phyloP scores from a whole-genome alignment of 2,888 invertebrate species.

The Agonopterix arenella region DNA sequence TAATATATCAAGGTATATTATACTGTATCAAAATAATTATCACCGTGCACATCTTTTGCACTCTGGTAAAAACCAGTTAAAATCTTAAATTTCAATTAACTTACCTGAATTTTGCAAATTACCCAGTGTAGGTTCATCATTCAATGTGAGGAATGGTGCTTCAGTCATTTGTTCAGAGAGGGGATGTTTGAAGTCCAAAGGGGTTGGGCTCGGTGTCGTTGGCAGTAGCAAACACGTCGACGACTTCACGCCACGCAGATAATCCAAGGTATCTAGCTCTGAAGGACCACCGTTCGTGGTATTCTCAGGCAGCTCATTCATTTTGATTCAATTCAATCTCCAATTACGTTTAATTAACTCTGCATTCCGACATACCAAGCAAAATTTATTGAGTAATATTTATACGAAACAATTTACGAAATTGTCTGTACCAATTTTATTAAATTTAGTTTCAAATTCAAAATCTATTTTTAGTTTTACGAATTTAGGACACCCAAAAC shows the following conservation, averaged over 20 bases:
- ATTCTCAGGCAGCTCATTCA: conserved; percentile 55
- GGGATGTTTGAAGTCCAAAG: conserved; percentile 76
- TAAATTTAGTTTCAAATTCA: too few relatives aligned
- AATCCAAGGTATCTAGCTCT: conserved; percentile 57
- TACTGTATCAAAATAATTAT: too few relatives aligned
- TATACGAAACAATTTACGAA: too few relatives aligned
- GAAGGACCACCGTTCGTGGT: conserved; percentile 34
- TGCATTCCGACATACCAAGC: too few relatives aligned
- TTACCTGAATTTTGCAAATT: conserved; percentile 53
- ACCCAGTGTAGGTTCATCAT: conserved; percentile 45
- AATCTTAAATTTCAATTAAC: not conserved
- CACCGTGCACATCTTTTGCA: too few relatives aligned
- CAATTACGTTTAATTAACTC: too few relatives aligned
- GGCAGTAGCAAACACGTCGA: conserved; percentile 81
- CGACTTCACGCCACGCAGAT: conserved; percentile 78
- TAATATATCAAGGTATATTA: too few relatives aligned
- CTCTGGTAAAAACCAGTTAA: too few relatives aligned
- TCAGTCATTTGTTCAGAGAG: conserved; percentile 72
- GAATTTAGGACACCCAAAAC: too few relatives aligned
- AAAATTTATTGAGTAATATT: too few relatives aligned
- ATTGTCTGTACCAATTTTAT: too few relatives aligned
- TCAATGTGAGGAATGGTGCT: conserved; percentile 55
- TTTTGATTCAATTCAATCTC: conserved; percentile 15
- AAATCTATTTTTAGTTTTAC: too few relatives aligned
- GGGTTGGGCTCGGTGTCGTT: conserved; percentile 78